These are phyloP conservation scores for Microtus richardsoni DNA, from an alignment of 2,113 vertebrate genomes.

Conservation along the genomic window DNA sequence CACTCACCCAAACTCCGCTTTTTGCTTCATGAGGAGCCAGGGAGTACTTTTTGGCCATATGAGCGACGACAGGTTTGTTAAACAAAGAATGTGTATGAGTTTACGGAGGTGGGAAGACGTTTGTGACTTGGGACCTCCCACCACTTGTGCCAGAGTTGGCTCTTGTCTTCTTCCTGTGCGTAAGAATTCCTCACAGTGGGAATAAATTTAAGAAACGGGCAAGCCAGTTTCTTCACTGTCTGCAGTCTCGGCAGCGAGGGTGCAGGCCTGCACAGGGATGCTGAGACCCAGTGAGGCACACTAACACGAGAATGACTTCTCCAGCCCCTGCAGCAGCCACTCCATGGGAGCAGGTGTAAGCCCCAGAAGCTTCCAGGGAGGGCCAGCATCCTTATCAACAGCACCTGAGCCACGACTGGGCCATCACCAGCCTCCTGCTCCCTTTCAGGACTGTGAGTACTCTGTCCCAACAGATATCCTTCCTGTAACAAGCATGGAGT, in stretches of 20 bases:
- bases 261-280: fast-evolving
- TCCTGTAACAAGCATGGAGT: fast-evolving
- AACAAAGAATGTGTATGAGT: too few species aligned
- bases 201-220: background rate
- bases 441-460: fast-evolving
- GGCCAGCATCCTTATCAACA: background rate
- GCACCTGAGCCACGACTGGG: background rate
- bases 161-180: fast-evolving
- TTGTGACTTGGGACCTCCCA: fast-evolving
- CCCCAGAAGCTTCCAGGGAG: fast-evolving
- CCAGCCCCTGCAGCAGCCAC: fast-evolving
- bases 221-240: too few species aligned
- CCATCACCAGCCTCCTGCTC: fast-evolving
- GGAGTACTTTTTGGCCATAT: fast-evolving
- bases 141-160: background rate
- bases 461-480: fast-evolving
- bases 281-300: fast-evolving
- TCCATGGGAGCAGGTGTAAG: too few species aligned
- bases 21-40: too few species aligned
- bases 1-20: background rate
- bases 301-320: fast-evolving
- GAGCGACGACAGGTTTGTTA: background rate
- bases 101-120: fast-evolving
- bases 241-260: fast-evolving
- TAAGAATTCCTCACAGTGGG: background rate